Percentiles rank a stretch among this genome's conserved stretches.
These are phyloP conservation scores for Drosophila maculinotata DNA, from an alignment of 2,888 invertebrate genomes.

Conservation along the genomic window DNA sequence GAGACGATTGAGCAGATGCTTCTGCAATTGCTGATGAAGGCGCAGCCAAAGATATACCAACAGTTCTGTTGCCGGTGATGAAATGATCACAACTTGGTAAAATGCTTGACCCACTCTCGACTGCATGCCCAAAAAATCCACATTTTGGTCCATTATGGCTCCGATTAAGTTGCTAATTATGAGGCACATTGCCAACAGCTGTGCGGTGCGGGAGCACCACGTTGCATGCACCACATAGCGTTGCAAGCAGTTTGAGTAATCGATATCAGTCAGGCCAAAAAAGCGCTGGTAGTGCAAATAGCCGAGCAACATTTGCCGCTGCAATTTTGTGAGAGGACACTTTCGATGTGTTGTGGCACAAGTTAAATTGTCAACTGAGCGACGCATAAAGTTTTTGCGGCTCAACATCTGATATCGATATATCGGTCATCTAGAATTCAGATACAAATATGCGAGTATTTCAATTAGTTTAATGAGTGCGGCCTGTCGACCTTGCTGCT, in stretches of 20 bases:
- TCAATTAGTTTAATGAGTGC: conserved; percentile 6
- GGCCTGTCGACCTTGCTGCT: no score
- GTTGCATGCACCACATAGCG: conserved; percentile 24
- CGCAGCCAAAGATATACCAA: conserved; percentile 27
- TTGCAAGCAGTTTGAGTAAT: conserved; percentile 21
- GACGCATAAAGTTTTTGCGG: rapidly evolving
- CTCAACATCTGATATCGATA: not conserved
- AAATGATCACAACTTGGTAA: not conserved
- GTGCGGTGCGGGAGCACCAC: conserved; percentile 1
- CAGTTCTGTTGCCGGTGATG: conserved; percentile 14
- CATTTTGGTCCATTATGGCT: not conserved
- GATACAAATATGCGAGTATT: not conserved
- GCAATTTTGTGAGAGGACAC: conserved; percentile 13
- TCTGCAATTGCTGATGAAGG: conserved; percentile 15
- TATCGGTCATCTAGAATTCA: not conserved
- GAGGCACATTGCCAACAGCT: conserved; percentile 14
- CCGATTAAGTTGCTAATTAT: no score
- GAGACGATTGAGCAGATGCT: conserved; percentile 27
- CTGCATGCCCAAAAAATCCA: conserved; percentile 14
- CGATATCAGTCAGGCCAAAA: conserved; percentile 36
- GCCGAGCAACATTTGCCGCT: not conserved
- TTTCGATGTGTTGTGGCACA: conserved; percentile 5
- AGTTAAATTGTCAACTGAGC: conserved; percentile 19
- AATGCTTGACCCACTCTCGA: conserved; percentile 8
- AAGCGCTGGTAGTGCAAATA: conserved; percentile 34